Percentiles rank a stretch among this genome's conserved stretches.
Evolutionary conservation across 2,113 vertebrate genomes (phyloP).

Genomic region (Hystrix brachyura): DNA sequence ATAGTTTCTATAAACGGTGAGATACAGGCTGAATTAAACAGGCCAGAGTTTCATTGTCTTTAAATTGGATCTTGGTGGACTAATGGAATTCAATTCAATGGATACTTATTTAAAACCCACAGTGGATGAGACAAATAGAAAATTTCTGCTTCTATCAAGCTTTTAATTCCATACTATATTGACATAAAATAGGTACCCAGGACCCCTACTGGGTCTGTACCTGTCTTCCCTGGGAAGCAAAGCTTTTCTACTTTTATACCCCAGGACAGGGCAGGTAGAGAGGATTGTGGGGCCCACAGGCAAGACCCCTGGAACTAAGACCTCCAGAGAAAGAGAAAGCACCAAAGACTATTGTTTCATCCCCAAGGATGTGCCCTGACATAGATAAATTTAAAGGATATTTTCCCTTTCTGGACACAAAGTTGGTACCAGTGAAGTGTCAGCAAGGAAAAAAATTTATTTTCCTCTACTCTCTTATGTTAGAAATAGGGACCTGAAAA

Average conservation of each 20-base stretch:
- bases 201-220: not conserved
- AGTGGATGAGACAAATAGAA: constrained; percentile 47
- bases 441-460: not conserved
- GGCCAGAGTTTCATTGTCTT: constrained; percentile 48
- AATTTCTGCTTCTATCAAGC: not conserved
- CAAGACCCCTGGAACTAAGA: not conserved
- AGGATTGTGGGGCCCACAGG: not conserved
- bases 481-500: not conserved
- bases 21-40: constrained; percentile 37
- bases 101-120: constrained; percentile 50
- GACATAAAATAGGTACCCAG: not conserved
- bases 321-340: not conserved
- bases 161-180: constrained; percentile 21
- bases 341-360: not conserved
- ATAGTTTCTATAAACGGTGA: constrained; percentile 16
- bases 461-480: not conserved
- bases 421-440: not conserved
- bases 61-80: constrained; percentile 62
- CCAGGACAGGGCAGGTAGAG: not conserved
- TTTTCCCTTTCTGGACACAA: not conserved
- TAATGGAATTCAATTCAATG: constrained; percentile 65
- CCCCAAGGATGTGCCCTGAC: not conserved
- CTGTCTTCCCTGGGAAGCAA: not conserved
- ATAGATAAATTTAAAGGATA: not conserved
- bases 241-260: not conserved